phyloP scores from a whole-genome alignment of 2,888 invertebrate genomes.

The Megaustenia siamemsis region DNA sequence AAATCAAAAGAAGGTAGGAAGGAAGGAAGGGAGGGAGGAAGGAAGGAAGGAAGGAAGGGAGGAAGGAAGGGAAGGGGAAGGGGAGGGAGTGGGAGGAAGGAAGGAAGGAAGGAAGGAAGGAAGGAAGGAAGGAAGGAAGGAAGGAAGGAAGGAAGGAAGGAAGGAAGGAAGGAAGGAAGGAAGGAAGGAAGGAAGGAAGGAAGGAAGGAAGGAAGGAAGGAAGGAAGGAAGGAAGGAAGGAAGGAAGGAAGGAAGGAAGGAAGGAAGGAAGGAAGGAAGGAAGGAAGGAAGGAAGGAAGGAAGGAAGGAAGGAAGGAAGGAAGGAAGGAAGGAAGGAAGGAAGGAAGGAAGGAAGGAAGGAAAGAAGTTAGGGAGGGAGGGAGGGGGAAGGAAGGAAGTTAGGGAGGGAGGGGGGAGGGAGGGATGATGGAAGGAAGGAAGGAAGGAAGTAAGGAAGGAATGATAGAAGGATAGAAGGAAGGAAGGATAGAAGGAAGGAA shows the following conservation, averaged over 20 bases:
- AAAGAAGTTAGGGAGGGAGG: not conserved
- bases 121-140: not conserved
- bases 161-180: not conserved
- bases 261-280: conserved; percentile 54
- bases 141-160: not conserved
- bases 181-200: conserved; percentile 62
- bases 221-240: conserved; percentile 44
- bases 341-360: not conserved
- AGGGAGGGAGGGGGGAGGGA: not conserved
- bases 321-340: not conserved
- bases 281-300: conserved; percentile 52
- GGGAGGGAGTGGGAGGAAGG: too few species aligned
- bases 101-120: too few species aligned
- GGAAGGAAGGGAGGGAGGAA: too few species aligned
- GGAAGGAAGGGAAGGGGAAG: too few species aligned
- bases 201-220: conserved; percentile 60
- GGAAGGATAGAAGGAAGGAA: too few species aligned
- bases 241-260: conserved; percentile 54
- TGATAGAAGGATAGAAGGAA: not conserved
- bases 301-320: conserved; percentile 1
- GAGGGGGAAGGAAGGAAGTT: not conserved
- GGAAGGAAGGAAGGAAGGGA: too few species aligned
- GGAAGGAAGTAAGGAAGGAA: too few species aligned
- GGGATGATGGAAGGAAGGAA: not conserved
- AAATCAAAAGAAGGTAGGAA: too few species aligned